phyloP scores from a whole-genome alignment of 2,113 vertebrate species.

The Coptodon bakossiorum region DNA sequence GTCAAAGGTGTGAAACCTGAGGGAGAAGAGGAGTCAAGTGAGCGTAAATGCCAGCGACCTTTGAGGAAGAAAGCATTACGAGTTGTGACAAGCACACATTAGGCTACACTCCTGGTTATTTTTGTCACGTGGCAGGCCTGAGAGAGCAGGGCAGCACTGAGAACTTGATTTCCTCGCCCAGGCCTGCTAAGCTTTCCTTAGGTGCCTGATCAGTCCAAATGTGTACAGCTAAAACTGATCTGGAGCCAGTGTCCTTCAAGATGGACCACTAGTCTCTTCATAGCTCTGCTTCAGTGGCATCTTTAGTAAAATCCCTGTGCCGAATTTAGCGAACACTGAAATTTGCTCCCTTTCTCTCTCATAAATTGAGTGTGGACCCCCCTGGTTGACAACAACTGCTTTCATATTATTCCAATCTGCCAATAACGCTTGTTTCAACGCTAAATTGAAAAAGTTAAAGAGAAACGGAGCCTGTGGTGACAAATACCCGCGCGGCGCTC shows the following conservation, averaged over 20 bases:
- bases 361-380: neutral
- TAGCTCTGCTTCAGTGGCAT: neutral
- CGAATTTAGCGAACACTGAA: fast-evolving
- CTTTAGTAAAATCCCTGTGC: neutral
- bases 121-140: neutral
- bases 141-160: neutral
- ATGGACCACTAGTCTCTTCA: neutral
- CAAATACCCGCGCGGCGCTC: neutral
- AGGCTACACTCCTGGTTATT: neutral
- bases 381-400: fast-evolving
- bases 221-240: neutral
- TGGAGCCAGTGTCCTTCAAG: neutral
- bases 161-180: neutral
- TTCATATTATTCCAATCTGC: neutral
- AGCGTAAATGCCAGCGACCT: neutral
- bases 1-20: conserved; percentile 2
- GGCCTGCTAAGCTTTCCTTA: conserved; percentile 5
- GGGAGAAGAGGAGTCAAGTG: neutral
- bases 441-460: neutral
- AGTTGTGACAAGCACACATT: conserved; percentile 13
- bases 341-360: neutral
- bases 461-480: neutral
- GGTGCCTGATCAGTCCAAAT: conserved; percentile 24
- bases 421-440: neutral
- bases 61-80: neutral